Percentiles rank a stretch among this genome's conserved stretches.
phyloP scores from a whole-genome alignment of 2,113 vertebrate species.

The Paramisgurnus dabryanus region DNA sequence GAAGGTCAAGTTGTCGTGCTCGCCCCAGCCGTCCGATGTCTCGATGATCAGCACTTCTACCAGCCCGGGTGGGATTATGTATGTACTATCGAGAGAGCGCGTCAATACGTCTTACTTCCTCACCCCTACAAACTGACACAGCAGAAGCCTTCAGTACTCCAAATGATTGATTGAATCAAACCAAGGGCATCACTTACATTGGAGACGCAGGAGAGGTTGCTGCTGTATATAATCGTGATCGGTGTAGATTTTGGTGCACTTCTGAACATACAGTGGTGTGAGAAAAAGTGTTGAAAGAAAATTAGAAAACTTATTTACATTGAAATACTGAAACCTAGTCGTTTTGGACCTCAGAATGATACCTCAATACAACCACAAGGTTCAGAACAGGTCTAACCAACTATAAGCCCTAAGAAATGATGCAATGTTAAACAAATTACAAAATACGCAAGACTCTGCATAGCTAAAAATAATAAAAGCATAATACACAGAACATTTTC shows the following conservation, averaged over 20 bases:
- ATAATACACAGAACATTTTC: neutral
- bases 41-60: constrained; percentile 45
- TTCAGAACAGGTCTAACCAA: too few species aligned
- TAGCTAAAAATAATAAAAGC: constrained; percentile 1
- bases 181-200: constrained; percentile 37
- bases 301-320: too few species aligned
- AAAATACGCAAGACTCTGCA: neutral
- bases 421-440: too few species aligned
- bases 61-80: constrained; percentile 44
- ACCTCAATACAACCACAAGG: too few species aligned
- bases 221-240: neutral
- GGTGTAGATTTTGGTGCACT: constrained; percentile 5
- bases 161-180: constrained; percentile 58
- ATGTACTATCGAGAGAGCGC: constrained; percentile 40
- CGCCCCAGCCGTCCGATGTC: constrained; percentile 37
- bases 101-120: constrained; percentile 41
- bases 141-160: constrained; percentile 43
- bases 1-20: constrained; percentile 45
- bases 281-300: too few species aligned
- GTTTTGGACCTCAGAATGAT: too few species aligned
- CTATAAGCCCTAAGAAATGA: too few species aligned
- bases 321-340: too few species aligned
- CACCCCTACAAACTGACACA: constrained; percentile 20
- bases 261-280: too few species aligned
- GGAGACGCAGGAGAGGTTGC: neutral